Base-by-base conservation (phyloP, 2,888 invertebrate species). In the Nephrotoma guestfalica region DNA sequence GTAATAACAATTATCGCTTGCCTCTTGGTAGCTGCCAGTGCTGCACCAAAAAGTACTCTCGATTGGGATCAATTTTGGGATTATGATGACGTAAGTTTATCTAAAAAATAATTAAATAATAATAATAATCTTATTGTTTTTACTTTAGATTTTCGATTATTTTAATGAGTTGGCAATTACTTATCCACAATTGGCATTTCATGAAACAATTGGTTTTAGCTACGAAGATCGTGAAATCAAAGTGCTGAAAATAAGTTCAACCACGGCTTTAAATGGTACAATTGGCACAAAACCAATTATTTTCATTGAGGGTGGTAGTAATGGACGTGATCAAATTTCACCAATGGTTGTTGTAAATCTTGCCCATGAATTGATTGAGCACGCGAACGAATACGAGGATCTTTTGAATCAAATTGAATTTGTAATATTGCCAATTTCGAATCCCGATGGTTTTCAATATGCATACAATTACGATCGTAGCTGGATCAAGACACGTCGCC, bases 401-500 rank as follows among this genome's bases (percentile, higher is more conserved):
- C 3, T 71, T 2, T 71, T 71, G 30, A 71, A 30, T 71, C 9
- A 30, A 2, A 9, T 71, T 30, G 71, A 71, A 71, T 71, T 71
- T 71, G 11, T 71, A 2, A 30, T 71, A 18, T 71, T 71, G 9
- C 71, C 71, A 30, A 71, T 71, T 30, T 30, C 71, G 30, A 71
- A 71, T 71, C 71, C 71, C 3, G 71, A 71, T 30, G 71, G 71
- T 71, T 71, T 30, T 30, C 1, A 71, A 71, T 71, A n/a, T 71
- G 71, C 71, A 0, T 71, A 71, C 9, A 30, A 71, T 71, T 30
- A 87, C 13, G 57, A 87, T 45, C 86, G 87, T 13, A 89, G 94
- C 86, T 95, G 94, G 94, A 92, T 94, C 42, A 94, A 94, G 89
- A 94, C 93, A 0, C 92, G 94, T 3, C 93, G 93, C 0, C 91